phyloP scores from a whole-genome alignment of 2,797 vertebrate species.

The Notamacropus eugenii region DNA sequence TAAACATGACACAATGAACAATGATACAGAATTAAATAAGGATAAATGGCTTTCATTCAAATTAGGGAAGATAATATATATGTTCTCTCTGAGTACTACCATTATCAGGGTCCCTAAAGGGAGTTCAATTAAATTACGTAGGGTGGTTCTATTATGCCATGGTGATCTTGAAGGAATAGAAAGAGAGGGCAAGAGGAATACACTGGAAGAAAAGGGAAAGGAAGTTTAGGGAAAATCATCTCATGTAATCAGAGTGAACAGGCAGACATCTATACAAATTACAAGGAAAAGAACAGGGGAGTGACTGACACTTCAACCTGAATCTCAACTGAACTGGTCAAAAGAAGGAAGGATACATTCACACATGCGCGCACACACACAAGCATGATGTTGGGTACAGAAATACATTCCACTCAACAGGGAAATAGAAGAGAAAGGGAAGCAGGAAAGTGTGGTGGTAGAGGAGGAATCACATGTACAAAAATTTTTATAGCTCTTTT shows the following conservation, averaged over 20 bases:
- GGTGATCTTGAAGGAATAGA: neutral
- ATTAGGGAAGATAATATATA: neutral
- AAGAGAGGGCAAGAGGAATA: neutral
- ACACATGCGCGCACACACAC: no score
- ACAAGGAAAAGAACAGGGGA: neutral
- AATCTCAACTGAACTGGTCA: neutral
- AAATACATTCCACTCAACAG: no score
- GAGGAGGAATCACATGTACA: neutral
- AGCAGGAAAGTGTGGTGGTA: no score
- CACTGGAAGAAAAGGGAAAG: neutral
- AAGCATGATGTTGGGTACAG: no score
- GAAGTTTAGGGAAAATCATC: neutral
- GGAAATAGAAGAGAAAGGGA: no score
- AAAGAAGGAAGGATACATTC: neutral
- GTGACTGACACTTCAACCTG: neutral
- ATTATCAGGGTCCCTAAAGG: neutral
- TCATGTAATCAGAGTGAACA: neutral
- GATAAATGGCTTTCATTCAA: neutral
- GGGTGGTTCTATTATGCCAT: neutral
- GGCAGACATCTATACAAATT: neutral
- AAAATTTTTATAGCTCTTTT: neutral
- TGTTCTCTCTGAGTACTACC: neutral
- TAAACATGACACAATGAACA: neutral
- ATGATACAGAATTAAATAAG: neutral
- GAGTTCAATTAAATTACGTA: neutral